These are phyloP conservation scores for Seriola aureovittata DNA, from an alignment of 2,113 vertebrate species.

Conservation along the genomic window DNA sequence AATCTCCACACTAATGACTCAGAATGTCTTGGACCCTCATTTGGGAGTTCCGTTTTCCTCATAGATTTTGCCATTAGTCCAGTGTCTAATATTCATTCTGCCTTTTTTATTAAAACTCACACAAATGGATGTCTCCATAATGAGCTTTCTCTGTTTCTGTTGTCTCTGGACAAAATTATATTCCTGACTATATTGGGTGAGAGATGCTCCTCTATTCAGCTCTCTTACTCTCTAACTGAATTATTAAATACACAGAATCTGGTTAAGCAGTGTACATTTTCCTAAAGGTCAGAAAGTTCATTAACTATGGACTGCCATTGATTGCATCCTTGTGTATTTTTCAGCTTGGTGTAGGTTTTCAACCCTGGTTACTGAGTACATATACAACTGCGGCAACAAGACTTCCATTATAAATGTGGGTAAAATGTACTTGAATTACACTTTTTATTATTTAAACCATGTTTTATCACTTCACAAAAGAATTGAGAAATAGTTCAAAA, in stretches of 20 bases:
- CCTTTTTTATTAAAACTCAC: conserved; percentile 84
- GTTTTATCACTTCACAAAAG: conserved; percentile 12
- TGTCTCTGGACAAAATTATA: conserved; percentile 82
- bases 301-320: conserved; percentile 85
- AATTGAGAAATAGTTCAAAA: conserved; percentile 33
- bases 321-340: conserved; percentile 77
- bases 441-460: not conserved
- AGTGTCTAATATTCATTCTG: conserved; percentile 69
- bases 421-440: not conserved
- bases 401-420: not conserved
- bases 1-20: conserved; percentile 53
- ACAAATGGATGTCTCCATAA: conserved; percentile 78
- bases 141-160: conserved; percentile 72
- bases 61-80: conserved; percentile 74
- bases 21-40: conserved; percentile 53
- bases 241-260: conserved; percentile 90
- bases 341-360: conserved; percentile 67
- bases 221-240: conserved; percentile 82
- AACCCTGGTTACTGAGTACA: conserved; percentile 40
- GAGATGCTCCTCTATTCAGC: conserved; percentile 80
- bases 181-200: conserved; percentile 81
- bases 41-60: conserved; percentile 76
- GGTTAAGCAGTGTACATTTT: conserved; percentile 85
- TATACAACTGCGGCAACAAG: conserved; percentile 15
- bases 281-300: conserved; percentile 89